phyloP scores from a whole-genome alignment of 1,140 invertebrate species.

The Asobara japonica region DNA sequence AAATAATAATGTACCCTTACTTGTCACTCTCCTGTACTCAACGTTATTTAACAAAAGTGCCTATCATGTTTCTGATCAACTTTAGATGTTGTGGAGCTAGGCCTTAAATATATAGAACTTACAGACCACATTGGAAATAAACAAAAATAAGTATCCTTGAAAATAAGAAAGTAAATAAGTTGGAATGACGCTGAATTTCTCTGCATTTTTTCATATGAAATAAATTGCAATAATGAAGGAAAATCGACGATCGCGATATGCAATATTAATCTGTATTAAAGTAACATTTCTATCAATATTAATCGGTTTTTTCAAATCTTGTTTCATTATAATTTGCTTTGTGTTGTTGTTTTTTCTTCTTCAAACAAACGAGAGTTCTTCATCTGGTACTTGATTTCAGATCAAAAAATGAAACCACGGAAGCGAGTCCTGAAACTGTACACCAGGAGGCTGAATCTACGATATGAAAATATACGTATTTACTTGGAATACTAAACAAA shows the following conservation, averaged over 20 bases:
- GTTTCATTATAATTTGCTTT: constrained; percentile 27
- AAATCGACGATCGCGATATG: constrained; percentile 7
- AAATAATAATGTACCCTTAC: not conserved
- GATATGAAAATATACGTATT: constrained; percentile 41
- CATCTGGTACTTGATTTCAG: constrained; percentile 65
- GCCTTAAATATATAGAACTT: not conserved
- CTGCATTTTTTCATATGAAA: not conserved
- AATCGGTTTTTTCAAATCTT: constrained; percentile 27
- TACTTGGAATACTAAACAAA: not conserved
- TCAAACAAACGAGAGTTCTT: constrained; percentile 43
- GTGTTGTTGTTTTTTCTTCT: constrained; percentile 35
- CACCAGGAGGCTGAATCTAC: constrained; percentile 58
- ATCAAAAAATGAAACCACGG: constrained; percentile 64
- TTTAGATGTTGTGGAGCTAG: not conserved
- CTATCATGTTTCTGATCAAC: not conserved
- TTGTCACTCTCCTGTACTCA: not conserved
- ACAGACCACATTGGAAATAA: constrained; percentile 3
- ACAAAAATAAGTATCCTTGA: not conserved
- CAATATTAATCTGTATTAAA: constrained; percentile 31
- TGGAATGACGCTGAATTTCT: constrained; percentile 12
- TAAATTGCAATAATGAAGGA: constrained; percentile 26
- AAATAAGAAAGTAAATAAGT: not conserved
- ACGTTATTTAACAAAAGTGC: not conserved
- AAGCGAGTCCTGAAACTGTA: constrained; percentile 53
- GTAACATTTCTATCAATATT: constrained; percentile 37